phyloP scores from a whole-genome alignment of 2,113 vertebrate species.

The Hippocampus guttulatus region DNA sequence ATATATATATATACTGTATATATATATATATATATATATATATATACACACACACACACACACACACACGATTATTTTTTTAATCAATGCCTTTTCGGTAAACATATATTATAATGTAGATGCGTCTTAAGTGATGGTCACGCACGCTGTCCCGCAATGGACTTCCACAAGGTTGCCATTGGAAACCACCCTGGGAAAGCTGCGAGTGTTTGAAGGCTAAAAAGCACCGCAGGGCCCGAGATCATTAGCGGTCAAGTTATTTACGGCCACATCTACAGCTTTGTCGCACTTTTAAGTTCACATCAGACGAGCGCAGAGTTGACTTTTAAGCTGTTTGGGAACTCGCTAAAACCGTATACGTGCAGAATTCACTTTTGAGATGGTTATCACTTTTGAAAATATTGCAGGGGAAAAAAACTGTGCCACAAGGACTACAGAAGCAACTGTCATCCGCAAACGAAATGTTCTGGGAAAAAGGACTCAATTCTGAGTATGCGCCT shows the following conservation, averaged over 20 bases:
- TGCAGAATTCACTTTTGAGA: background rate
- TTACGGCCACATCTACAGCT: slow-evolving; percentile 19
- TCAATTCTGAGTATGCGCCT: background rate
- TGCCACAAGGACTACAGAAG: slow-evolving; percentile 12
- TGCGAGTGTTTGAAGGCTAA: background rate
- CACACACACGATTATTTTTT: background rate
- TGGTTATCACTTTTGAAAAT: background rate
- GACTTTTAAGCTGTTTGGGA: background rate
- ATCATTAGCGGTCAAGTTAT: slow-evolving; percentile 34
- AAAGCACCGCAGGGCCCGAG: slow-evolving; percentile 16
- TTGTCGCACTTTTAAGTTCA: background rate
- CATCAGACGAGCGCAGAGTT: slow-evolving; percentile 2
- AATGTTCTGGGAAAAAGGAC: slow-evolving; percentile 3
- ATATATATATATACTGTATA: too few relatives aligned
- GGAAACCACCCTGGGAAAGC: slow-evolving; percentile 64
- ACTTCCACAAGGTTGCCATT: slow-evolving; percentile 55
- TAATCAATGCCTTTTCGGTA: slow-evolving; percentile 17
- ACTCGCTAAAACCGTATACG: background rate
- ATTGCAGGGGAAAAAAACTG: slow-evolving; percentile 6
- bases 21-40: too few relatives aligned
- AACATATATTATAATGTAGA: slow-evolving; percentile 10
- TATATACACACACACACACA: too few relatives aligned
- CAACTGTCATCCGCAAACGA: slow-evolving; percentile 12
- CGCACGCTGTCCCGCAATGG: slow-evolving; percentile 50
- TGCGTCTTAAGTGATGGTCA: slow-evolving; percentile 43